Evolutionary conservation across 1,140 invertebrate genomes (phyloP), one percentile per base, ranked within the genome.

Genomic region (Scylla paramamosain): DNA sequence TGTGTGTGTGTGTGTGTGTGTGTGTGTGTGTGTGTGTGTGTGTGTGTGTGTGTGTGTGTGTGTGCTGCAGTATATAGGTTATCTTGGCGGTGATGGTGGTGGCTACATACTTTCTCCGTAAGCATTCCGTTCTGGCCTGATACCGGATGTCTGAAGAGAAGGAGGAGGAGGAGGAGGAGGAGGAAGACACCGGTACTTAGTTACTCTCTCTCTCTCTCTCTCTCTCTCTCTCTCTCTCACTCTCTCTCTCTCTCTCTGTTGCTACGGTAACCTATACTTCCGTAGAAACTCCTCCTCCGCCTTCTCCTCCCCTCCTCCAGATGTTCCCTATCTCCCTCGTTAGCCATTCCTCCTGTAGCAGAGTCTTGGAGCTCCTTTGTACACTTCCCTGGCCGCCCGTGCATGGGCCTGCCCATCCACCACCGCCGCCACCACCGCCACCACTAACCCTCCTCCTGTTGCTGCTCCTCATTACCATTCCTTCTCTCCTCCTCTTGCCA

Each of bases 261-360:
- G 67, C 67, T 77, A 77, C 67, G 67, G 67, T n/a, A 77, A 77
- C 67, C 67, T 77, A 77, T n/a, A 77, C 67, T 77, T 77, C 67
- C 67, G 67, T 77, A 77, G 25, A n/a, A 77, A 25, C 20, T 20
- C 20, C 67, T n/a, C 67, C 67, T 77, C 67, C 6, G 6, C 48
- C 67, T 77, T 3, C 25, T 77, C 67, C 67, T 77, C n/a, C 67
- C 16, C n/a, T 77, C 0, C 67, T n/a, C 67, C 67, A 0, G 1
- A 0, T n/a, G 20, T 8, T 77, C 67, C 67, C 20, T 16, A 1
- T 77, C 25, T n/a, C 1, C 67, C 59, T 67, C 8, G 59, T 67
- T 67, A 67, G 20, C 10, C 59, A 67, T 67, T 67, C 59, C 59
- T 67, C 20, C 59, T 20, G 20, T 25, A 67, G 59, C 20, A 67